Base-by-base conservation (phyloP, 2,797 vertebrate genomes). In the Hoplostethus atlanticus region DNA sequence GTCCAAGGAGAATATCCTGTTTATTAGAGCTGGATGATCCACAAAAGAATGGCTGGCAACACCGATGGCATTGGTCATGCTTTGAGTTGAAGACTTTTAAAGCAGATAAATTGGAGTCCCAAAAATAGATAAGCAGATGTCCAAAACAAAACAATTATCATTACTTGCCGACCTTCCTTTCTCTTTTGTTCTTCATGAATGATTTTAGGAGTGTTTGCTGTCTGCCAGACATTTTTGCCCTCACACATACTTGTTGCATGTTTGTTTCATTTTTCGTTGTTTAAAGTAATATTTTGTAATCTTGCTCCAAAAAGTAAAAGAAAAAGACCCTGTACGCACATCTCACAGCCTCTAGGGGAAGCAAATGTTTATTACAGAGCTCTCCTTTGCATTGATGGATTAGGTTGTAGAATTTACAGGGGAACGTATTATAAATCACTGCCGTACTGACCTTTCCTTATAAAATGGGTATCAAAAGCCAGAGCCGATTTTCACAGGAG, bases 381-480 rank as follows among this genome's bases (percentile, higher is more conserved):
- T 78, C 57, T 68, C 30, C 61, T 69, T 68, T 48, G 68, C 13
- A 10, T 71, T 93, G 92, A 93, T 90, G 86, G 89, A 93, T 93
- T 83, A 87, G 88, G 69, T 74, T 80, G 81, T 83, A 86, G 87
- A 81, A 83, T 92, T 91, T 91, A 91, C 86, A 66, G 84, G 69
- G 76, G 76, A 77, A 72, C 3, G 13, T 62, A 74, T 87, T 86
- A 89, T 93, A 93, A 93, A 94, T 94, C 91, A 92, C 70, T 3
- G 77, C 83, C 56, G 77, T 25, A 54, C 75, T 91, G 90, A 92
- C 93, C 90, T 92, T 93, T 91, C 78, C 77, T 87, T 82, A 84
- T 84, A 89, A 90, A 87, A 91, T 73, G 68, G 64, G 84, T 89
- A 88, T 92, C 90, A 87, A 85, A 92, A 87, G 61, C 72, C 63